Percentiles rank a stretch among this genome's conserved stretches.
phyloP scores from a whole-genome alignment of 2,113 vertebrate genomes.

The Oreochromis tanganicae region DNA sequence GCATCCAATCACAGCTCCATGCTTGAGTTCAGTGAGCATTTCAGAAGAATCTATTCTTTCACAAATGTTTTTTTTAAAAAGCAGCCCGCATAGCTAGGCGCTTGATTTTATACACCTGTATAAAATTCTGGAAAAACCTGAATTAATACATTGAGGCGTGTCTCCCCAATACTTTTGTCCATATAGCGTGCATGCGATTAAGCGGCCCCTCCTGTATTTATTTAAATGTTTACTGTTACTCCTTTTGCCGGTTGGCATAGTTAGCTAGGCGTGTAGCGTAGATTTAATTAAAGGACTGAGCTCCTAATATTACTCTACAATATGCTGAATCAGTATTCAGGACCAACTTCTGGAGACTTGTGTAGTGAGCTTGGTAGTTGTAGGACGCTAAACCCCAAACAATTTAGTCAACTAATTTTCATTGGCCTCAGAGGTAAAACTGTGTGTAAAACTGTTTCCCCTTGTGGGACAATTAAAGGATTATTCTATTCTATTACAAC shows the following conservation, averaged over 20 bases:
- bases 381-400: background rate
- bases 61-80: background rate
- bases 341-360: background rate
- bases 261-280: background rate
- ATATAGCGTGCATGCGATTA: background rate
- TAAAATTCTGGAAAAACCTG: background rate
- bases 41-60: background rate
- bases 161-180: background rate
- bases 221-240: background rate
- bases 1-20: background rate
- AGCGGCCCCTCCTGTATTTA: background rate
- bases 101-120: background rate
- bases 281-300: background rate
- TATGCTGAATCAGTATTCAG: background rate
- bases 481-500: background rate
- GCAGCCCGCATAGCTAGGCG: background rate
- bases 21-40: background rate
- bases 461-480: too few relatives aligned
- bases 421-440: background rate
- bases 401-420: background rate
- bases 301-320: background rate
- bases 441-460: background rate
- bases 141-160: background rate
- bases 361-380: background rate
- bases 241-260: background rate